Evolutionary conservation across 2,888 invertebrate genomes (phyloP).

Genomic region (Drosophila austrosaltans): DNA sequence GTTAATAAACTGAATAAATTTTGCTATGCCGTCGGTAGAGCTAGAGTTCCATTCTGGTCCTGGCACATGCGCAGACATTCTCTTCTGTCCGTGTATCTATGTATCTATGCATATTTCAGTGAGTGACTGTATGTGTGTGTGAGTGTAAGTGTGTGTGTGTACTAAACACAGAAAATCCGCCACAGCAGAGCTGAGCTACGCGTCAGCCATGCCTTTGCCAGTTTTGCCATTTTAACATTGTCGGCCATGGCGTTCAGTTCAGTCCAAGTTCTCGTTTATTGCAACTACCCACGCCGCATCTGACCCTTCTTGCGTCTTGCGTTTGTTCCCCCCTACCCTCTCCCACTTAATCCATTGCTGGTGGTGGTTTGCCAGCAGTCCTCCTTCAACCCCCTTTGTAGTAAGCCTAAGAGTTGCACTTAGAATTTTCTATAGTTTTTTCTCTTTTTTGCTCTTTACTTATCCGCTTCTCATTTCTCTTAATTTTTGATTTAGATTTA

Average conservation of each 20-base stretch:
- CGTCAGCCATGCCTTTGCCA: conserved; percentile 58
- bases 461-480: conserved; percentile 60
- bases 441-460: conserved; percentile 57
- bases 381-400: conserved; percentile 30
- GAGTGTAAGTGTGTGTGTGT: conserved; percentile 23
- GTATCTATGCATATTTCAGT: conserved; percentile 33
- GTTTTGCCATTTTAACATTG: conserved; percentile 71
- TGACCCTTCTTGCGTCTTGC: conserved; percentile 18
- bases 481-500: conserved; percentile 21
- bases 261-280: conserved; percentile 36
- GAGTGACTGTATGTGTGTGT: conserved; percentile 10
- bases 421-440: conserved; percentile 43
- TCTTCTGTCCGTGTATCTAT: conserved; percentile 28
- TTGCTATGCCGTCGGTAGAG: conserved; percentile 64
- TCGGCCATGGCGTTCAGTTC: conserved; percentile 74
- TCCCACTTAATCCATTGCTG: background rate
- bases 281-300: conserved; percentile 51
- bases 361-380: background rate
- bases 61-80: conserved; percentile 60
- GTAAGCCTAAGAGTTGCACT: conserved; percentile 49
- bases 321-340: conserved; percentile 49
- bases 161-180: conserved; percentile 63
- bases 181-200: conserved; percentile 36
- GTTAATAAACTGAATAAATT: conserved; percentile 49
- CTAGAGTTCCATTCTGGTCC: conserved; percentile 18